Percentiles rank a stretch among this genome's conserved stretches.
Evolutionary conservation across 2,797 vertebrate species (phyloP).

Genomic region (Nothura maculosa): DNA sequence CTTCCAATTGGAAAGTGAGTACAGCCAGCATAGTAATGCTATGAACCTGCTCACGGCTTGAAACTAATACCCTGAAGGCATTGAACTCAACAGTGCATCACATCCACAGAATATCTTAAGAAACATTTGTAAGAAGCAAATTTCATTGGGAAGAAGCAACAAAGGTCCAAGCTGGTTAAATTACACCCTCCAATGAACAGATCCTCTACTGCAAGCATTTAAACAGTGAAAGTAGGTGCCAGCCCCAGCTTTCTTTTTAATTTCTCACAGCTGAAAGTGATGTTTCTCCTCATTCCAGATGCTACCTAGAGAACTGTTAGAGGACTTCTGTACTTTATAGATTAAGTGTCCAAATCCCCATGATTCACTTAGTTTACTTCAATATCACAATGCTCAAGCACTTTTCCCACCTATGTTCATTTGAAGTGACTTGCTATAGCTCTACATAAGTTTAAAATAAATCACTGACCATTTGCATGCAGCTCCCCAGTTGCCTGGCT

Average conservation of each 20-base stretch:
- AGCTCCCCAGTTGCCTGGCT: too few species aligned
- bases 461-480: neutral
- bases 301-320: neutral
- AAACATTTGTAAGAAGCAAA: neutral
- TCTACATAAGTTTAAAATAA: neutral
- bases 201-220: neutral
- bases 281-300: neutral
- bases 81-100: neutral
- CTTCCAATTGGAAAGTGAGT: neutral
- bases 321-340: neutral
- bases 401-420: neutral
- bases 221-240: neutral
- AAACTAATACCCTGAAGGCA: conserved; percentile 7
- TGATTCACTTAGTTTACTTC: neutral
- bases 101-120: neutral
- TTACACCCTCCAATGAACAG: neutral
- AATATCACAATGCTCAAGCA: neutral
- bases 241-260: neutral
- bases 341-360: neutral
- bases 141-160: neutral
- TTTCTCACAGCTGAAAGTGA: neutral
- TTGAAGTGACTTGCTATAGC: neutral
- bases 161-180: neutral
- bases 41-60: conserved; percentile 30
- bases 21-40: neutral